A percentile compares a stretch with the other conserved stretches of the same genome.
Conservation (phyloP, 2,113 vertebrate species). For the Clupea harengus region DNA sequence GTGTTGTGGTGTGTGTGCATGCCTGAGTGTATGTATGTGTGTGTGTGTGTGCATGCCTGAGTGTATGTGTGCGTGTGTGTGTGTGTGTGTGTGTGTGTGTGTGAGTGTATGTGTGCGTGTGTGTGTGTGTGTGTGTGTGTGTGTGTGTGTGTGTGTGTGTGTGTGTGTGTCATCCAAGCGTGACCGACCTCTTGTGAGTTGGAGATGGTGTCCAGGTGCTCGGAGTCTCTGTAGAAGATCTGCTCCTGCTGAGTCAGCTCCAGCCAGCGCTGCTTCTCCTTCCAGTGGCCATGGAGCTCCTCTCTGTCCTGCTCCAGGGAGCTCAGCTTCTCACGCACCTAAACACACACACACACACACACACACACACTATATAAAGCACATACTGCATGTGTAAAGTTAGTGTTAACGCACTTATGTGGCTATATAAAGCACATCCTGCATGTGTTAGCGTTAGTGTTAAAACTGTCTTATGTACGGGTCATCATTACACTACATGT, state of each 20-base stretch:
- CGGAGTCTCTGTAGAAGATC: constrained; percentile 78
- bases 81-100: too few relatives aligned
- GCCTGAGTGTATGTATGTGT: too few relatives aligned
- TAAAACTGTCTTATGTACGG: neutral
- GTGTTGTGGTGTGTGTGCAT: neutral
- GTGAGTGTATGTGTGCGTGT: neutral
- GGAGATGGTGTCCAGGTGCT: constrained; percentile 73
- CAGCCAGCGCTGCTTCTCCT: constrained; percentile 71
- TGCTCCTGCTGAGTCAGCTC: constrained; percentile 74
- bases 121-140: neutral
- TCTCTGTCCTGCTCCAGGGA: constrained; percentile 64
- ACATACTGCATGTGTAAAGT: too few relatives aligned
- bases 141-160: neutral
- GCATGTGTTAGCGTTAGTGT: too few relatives aligned
- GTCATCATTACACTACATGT: neutral
- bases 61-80: too few relatives aligned
- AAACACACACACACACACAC: neutral
- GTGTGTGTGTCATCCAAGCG: neutral
- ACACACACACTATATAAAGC: neutral
- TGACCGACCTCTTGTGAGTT: constrained; percentile 78
- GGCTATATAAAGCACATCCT: too few relatives aligned
- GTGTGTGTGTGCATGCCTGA: too few relatives aligned
- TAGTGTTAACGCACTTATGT: too few relatives aligned
- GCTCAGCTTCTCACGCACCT: constrained; percentile 70
- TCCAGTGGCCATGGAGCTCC: constrained; percentile 76